Evolutionary conservation across 92 coral and sea anemone genomes (phyloP), one percentile per base, ranked within the genome.

Genomic region (Epizoanthus fatuus): DNA sequence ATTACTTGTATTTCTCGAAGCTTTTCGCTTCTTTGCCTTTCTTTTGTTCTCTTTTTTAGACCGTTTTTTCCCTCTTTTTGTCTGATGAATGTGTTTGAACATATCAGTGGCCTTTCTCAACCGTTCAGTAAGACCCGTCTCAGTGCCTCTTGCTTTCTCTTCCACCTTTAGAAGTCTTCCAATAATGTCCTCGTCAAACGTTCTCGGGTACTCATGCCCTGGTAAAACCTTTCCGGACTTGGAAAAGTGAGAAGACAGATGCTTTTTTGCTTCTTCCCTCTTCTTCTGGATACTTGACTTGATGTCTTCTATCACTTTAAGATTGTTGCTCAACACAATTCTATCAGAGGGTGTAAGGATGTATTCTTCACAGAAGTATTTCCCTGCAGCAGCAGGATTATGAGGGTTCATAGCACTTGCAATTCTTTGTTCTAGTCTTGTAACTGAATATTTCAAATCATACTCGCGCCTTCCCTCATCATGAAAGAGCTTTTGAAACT

Each of bases 321-420:
- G 22, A 64, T 85, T 75, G 73, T 80, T 87, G n/a, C 45, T 42
- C 54, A 86, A 75, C 52, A 56, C 32, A 67, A 39, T 54, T 39
- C 63, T 45, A 65, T 84, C 84, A 63, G 84, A 67, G 47, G 11
- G 77, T 64, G 82, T 79, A 47, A 76, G 39, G 38, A 54, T 67
- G 71, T 77, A 86, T 49, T 86, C 85, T 32, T 86, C 69, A 67
- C 78, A 19, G 68, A 78, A 69, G 52, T 78, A 86, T 66, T 64
- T 77, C 47, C 84, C 84, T 49, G 89, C 84, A 63, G 78, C 89
- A 39, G 88, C 89, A 79, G 90, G 79, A 86, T 68, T 78, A 67
- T 79, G n/a, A 47, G 63, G 37, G 15, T 69, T 65, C 60, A 80
- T 52, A 45, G 78, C 53, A 53, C 69, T 68, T 60, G 75, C 84